These are phyloP conservation scores for Spatulosminthurus flaviceps DNA, from an alignment of 2,888 invertebrate genomes.

Conservation along the genomic window DNA sequence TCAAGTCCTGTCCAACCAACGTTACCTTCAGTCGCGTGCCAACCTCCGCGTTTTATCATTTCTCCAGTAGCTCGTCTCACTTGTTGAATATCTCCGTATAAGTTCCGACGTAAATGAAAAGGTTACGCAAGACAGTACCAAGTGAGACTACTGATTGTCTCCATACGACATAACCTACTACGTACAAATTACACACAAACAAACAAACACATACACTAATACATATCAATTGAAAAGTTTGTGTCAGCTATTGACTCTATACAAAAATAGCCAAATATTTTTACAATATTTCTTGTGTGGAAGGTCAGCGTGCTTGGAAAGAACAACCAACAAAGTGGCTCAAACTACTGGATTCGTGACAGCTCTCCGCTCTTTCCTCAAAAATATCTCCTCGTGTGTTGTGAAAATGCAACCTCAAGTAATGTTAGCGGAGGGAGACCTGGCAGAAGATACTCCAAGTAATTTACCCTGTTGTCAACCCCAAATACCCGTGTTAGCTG, in stretches of 20 bases:
- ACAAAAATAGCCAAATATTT: too few relatives aligned
- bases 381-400: slow-evolving; percentile 39
- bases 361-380: slow-evolving; percentile 9
- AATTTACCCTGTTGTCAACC: slow-evolving; percentile 62
- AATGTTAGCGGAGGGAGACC: slow-evolving; percentile 53
- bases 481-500: slow-evolving; percentile 61
- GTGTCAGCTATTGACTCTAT: too few relatives aligned
- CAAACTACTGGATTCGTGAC: slow-evolving; percentile 27
- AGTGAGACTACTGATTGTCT: slow-evolving; percentile 5
- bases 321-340: slow-evolving; percentile 38
- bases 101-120: slow-evolving; percentile 5
- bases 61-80: slow-evolving; percentile 46
- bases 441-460: slow-evolving; percentile 56
- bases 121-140: background rate
- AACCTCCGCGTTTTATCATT: slow-evolving; percentile 51
- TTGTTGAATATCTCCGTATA: slow-evolving; percentile 47
- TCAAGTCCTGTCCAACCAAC: slow-evolving; percentile 49
- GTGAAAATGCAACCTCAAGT: slow-evolving; percentile 60
- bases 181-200: background rate
- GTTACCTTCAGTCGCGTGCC: slow-evolving; percentile 59
- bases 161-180: background rate
- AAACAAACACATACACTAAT: too few relatives aligned
- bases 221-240: background rate
- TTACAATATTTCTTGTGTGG: background rate
- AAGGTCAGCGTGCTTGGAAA: background rate